Conservation (phyloP, 2,113 vertebrate species). For the Panurus biarmicus region DNA sequence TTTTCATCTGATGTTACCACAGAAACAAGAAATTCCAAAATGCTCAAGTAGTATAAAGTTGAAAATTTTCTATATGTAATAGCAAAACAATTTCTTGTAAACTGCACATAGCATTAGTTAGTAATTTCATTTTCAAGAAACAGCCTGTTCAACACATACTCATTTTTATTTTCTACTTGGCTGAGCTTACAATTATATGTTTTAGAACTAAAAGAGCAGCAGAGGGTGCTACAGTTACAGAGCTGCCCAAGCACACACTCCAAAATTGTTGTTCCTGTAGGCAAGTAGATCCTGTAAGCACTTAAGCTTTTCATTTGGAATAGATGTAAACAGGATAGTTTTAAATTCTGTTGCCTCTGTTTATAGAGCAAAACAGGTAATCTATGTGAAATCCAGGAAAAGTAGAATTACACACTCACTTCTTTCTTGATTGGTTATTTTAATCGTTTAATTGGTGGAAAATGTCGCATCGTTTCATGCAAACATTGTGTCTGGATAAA, state of each 20-base stretch:
- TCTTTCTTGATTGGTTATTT: neutral
- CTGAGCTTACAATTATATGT: neutral
- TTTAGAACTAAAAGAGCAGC: slow-evolving; percentile 56
- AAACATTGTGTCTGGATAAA: neutral
- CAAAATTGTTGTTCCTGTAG: neutral
- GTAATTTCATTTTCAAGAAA: neutral
- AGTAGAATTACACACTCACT: neutral
- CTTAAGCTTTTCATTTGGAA: neutral
- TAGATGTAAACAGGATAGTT: neutral
- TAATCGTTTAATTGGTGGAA: neutral
- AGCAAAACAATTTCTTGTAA: neutral
- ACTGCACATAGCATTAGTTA: neutral
- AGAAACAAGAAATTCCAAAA: neutral
- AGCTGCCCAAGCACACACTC: neutral
- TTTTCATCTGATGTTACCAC: neutral
- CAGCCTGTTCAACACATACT: neutral
- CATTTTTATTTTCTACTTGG: neutral
- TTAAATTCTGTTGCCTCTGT: neutral
- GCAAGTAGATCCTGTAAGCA: neutral
- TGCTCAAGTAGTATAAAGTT: neutral
- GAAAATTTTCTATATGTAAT: neutral
- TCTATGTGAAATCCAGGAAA: neutral
- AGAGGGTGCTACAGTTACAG: slow-evolving; percentile 72
- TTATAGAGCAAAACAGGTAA: neutral
- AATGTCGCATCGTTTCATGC: neutral